Percentiles rank a stretch among this genome's conserved stretches.
These are phyloP conservation scores for Pristionchus exspectatus DNA, from an alignment of 2,888 invertebrate genomes.

Conservation along the genomic window DNA sequence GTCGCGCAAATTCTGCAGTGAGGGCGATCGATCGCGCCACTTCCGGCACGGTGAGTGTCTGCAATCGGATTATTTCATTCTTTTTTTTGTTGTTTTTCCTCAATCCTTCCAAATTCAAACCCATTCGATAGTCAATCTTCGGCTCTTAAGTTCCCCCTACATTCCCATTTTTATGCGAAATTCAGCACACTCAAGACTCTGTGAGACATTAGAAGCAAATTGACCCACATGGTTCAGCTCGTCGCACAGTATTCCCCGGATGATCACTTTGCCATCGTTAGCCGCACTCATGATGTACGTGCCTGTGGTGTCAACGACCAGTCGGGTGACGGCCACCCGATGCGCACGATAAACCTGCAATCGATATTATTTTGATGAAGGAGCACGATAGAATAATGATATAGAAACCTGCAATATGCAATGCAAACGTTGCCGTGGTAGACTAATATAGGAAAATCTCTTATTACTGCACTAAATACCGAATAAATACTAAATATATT, in stretches of 20 bases:
- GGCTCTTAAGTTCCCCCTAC: no score
- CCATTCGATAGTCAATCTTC: no score
- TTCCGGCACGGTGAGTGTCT: conserved; percentile 65
- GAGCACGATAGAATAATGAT: no score
- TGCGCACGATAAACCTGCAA: conserved; percentile 68
- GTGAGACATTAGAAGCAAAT: no score
- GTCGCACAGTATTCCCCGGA: conserved; percentile 86
- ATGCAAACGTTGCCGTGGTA: no score
- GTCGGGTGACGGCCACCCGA: conserved; percentile 89
- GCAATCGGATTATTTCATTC: not conserved
- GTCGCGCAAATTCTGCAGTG: conserved; percentile 70
- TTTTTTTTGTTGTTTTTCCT: not conserved
- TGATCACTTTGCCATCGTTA: conserved; percentile 84
- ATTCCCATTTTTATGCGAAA: no score
- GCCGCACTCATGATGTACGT: conserved; percentile 88
- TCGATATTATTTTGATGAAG: not conserved
- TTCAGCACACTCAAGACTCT: no score
- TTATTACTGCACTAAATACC: no score
- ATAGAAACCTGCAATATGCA: no score
- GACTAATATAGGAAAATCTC: no score
- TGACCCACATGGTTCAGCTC: conserved; percentile 74
- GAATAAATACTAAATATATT: no score
- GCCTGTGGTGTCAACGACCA: conserved; percentile 94
- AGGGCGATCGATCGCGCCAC: conserved; percentile 72
- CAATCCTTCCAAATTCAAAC: no score